Evolutionary conservation across 2,797 vertebrate genomes (phyloP).

Genomic region (Sparidentex hasta): DNA sequence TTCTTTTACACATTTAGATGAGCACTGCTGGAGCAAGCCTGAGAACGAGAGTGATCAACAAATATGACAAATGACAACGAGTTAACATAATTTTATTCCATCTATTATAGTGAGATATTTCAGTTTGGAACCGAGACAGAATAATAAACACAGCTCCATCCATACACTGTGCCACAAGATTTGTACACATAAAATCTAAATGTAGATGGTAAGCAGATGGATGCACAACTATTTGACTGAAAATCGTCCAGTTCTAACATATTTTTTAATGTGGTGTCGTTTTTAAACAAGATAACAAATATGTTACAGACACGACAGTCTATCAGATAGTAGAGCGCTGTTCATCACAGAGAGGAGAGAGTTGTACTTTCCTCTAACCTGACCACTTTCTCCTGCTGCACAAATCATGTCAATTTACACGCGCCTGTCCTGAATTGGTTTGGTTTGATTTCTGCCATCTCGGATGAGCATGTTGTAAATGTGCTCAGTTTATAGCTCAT

Average conservation of each 20-base stretch:
- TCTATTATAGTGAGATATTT: no score
- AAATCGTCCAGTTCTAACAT: no score
- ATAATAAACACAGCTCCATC: background rate
- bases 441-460: conserved; percentile 25
- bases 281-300: background rate
- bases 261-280: background rate
- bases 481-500: background rate
- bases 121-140: no score
- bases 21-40: no score
- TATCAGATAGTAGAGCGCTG: background rate
- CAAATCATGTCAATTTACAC: conserved; percentile 17
- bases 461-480: conserved; percentile 36
- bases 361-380: no score
- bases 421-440: conserved; percentile 14
- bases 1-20: no score
- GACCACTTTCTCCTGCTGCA: background rate
- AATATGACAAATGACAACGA: no score
- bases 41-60: no score
- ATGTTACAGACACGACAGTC: background rate
- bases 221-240: no score
- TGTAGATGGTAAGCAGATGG: background rate
- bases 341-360: background rate
- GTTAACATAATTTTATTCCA: no score
- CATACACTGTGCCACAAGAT: no score
- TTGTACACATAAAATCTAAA: background rate